A percentile compares a stretch with the other conserved stretches of the same genome.
Evolutionary conservation across 1,140 invertebrate genomes (phyloP).

Genomic region (Oryctes rhinoceros): DNA sequence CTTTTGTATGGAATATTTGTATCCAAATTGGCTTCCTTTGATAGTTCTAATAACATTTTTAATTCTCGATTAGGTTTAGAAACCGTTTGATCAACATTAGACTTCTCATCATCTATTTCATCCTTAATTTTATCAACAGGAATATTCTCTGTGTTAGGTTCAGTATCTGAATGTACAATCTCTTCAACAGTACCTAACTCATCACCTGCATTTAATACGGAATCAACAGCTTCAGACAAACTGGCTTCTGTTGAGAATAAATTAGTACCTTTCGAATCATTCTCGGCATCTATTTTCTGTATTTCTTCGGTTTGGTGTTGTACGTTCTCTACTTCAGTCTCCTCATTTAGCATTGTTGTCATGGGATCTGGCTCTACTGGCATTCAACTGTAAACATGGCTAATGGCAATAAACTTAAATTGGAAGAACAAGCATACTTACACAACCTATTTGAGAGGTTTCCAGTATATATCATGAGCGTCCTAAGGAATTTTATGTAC

Average conservation of each 20-base stretch:
- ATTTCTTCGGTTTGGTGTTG: not conserved
- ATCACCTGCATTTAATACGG: not conserved
- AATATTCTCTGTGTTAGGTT: not conserved
- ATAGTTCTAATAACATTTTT: constrained; percentile 54
- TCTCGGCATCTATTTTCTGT: not conserved
- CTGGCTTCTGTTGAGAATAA: not conserved
- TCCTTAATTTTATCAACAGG: not conserved
- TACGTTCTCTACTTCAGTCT: not conserved
- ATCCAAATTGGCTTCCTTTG: constrained; percentile 58
- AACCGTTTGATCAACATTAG: not conserved
- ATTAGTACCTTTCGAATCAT: not conserved
- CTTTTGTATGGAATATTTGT: constrained; percentile 56
- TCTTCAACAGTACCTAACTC: constrained; percentile 12
- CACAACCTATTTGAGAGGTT: not conserved
- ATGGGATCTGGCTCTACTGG: not conserved
- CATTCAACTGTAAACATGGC: constrained; percentile 10
- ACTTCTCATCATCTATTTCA: not conserved
- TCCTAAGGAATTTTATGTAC: not conserved
- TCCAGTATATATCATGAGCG: no score
- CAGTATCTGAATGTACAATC: not conserved
- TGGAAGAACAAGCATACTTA: not conserved
- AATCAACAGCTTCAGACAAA: constrained; percentile 25
- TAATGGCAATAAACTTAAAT: not conserved
- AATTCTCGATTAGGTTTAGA: constrained; percentile 49
- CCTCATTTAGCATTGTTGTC: constrained; percentile 16